These are phyloP conservation scores for Reticulitermes speratus DNA, from an alignment of 1,140 invertebrate genomes.

Conservation along the genomic window DNA sequence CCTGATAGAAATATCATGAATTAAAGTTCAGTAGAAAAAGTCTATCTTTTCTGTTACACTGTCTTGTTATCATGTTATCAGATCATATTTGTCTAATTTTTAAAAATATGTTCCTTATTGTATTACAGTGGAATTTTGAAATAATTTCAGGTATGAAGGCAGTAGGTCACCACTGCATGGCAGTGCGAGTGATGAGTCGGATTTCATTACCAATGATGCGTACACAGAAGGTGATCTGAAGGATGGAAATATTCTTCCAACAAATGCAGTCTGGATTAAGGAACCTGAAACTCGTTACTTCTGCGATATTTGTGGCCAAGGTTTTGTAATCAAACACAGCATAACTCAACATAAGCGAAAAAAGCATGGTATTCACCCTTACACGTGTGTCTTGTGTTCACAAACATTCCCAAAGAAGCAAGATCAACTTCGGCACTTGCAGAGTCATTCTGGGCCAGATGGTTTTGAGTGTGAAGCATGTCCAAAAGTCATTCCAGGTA, in stretches of 20 bases:
- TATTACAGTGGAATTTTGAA: too few relatives aligned
- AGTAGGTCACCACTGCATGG: not conserved
- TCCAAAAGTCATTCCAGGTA: not conserved
- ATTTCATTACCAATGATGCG: not conserved
- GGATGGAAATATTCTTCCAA: not conserved
- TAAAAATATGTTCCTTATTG: too few relatives aligned
- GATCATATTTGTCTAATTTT: too few relatives aligned
- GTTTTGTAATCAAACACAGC: not conserved
- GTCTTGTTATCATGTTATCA: too few relatives aligned
- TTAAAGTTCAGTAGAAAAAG: too few relatives aligned
- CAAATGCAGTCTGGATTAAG: conserved; percentile 9
- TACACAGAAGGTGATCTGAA: not conserved
- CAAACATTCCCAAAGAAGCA: conserved; percentile 12
- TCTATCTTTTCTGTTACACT: too few relatives aligned
- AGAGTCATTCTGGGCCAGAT: conserved; percentile 4
- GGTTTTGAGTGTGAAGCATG: conserved; percentile 12
- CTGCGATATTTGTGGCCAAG: conserved; percentile 5
- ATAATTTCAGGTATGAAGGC: not conserved
- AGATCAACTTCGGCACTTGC: conserved; percentile 1
- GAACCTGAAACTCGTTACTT: not conserved
- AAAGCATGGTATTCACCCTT: not conserved
- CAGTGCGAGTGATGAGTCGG: not conserved
- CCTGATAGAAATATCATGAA: too few relatives aligned
- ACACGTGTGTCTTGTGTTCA: conserved; percentile 8
- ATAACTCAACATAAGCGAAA: conserved; percentile 8